Percentiles rank a stretch among this genome's conserved stretches.
These are phyloP conservation scores for Bimastos eiseni DNA, from an alignment of 2,888 invertebrate genomes.

Conservation along the genomic window DNA sequence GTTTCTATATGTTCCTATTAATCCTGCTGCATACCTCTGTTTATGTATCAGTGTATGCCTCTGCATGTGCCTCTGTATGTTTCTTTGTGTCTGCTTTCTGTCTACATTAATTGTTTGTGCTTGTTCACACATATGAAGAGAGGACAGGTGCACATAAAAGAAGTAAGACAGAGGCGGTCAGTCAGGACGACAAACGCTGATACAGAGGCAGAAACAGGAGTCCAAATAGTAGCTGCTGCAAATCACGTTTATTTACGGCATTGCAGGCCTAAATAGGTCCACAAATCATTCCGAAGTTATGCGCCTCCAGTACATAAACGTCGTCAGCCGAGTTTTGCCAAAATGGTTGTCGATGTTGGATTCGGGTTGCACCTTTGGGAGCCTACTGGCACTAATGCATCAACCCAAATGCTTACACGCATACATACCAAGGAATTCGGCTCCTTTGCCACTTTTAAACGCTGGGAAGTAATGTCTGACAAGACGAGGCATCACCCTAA, in stretches of 20 bases:
- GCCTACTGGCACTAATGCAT: not conserved
- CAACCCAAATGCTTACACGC: not conserved
- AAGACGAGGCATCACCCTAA: not conserved
- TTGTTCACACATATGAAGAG: not conserved
- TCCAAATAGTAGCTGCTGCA: not conserved
- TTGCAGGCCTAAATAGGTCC: not conserved
- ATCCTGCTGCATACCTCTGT: no score
- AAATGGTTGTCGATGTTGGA: not conserved
- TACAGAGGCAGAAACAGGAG: not conserved
- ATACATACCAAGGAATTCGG: not conserved
- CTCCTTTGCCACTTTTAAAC: not conserved
- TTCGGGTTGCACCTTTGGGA: not conserved
- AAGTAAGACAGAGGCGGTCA: not conserved
- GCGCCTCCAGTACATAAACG: not conserved
- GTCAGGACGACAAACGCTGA: not conserved
- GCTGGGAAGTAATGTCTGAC: not conserved
- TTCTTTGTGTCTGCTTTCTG: no score
- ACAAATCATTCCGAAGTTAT: not conserved
- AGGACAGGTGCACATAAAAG: not conserved
- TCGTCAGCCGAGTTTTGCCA: not conserved
- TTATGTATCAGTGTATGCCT: no score
- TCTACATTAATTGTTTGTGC: not conserved
- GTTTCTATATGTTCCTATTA: no score
- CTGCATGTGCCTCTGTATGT: not conserved
- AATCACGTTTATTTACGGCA: not conserved